Evolutionary conservation across 2,888 invertebrate genomes (phyloP), one percentile per base, ranked within the genome.

Genomic region (Sinopyrophorus schimmeli): DNA sequence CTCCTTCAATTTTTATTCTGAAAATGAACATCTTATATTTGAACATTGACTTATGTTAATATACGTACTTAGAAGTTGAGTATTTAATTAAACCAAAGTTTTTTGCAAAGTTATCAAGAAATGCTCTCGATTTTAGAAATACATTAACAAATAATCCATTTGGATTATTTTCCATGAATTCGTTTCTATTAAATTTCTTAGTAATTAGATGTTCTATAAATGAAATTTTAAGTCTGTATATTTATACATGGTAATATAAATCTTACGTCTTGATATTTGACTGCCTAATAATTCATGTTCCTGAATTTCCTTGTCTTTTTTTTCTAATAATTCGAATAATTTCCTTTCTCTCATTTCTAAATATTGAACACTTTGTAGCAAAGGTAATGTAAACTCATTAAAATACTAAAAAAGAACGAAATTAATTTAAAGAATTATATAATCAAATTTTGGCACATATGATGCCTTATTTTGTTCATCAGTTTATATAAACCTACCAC

Each of bases 291-390:
- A 64, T 61, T 76, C 76, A 59, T 78, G 80, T 58, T 79, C 77
- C 35, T 74, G 70, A 44, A 82, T 76, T 67, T 80, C 80, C 43
- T 68, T 71, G 61, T 82, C 80, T 63, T 82, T 82, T 46, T 74
- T 75, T 30, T 69, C 65, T 17, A 82, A 53, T 17, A 76, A 58
- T 20, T 65, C 58, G 43, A 74, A 67, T 10, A 81, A 61, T 46
- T 74, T 69, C 31, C 60, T 58, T 58, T 80, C 73, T 57, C 77
- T 76, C 14, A 65, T 61, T 44, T 73, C 74, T 34, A 80, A 71
- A 55, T 77, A 74, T 48, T 73, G 64, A 10, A 80, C 61, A 7
- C 74, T 74, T 59, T 70, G 70, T 7, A 80, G 56, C 15, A 74
- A 54, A 27, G 73, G 70, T 10, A 66, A 51, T 3, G 70, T 72